Base-by-base conservation (phyloP, 2,113 vertebrate species). In the Pipa parva region DNA sequence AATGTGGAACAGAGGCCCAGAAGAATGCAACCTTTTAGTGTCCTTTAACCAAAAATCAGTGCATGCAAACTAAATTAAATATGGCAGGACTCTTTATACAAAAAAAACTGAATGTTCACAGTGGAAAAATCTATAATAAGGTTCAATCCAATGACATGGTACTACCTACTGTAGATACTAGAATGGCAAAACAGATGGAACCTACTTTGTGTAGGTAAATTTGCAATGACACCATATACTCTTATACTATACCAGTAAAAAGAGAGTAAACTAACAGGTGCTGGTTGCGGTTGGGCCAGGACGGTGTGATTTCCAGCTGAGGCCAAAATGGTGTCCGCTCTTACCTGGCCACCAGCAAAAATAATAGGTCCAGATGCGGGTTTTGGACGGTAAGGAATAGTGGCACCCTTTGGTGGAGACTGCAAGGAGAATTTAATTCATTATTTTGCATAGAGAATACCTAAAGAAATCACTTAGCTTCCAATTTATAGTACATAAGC, bases 331-430 rank as follows among this genome's bases (percentile, higher is more conserved):
- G 84, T 82, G 74, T 87, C 84, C 83, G 81, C 84, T 84, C 85
- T 87, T 82, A 87, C 84, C 85, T 87, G 85, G 80, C 85, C 85
- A 76, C 85, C 85, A 80, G 85, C 84, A 86, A 87, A 87, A 81
- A 87, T 87, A 76, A 87, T 79, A 78, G 85, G 85, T 85, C 84
- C 84, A 81, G 84, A 76, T 65, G 92, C 81, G 73, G 83, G 81
- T 84, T 93, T 95, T 74, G 93, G 93, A 66, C 92, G 91, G 76
- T 95, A 95, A 67, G 93, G 93, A 77, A 95, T 94, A 61, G 93
- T 95, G 59, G 92, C 92, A 85, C 92, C 93, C 86, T 95, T 95
- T 57, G 93, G 93, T 72, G 93, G 93, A 77, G 92, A 95, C 93
- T 95, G 74, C 50, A 83, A 60, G 83, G 63, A 82, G 51, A 77